phyloP scores from a whole-genome alignment of 2,797 vertebrate species.

The Cottoperca gobio region DNA sequence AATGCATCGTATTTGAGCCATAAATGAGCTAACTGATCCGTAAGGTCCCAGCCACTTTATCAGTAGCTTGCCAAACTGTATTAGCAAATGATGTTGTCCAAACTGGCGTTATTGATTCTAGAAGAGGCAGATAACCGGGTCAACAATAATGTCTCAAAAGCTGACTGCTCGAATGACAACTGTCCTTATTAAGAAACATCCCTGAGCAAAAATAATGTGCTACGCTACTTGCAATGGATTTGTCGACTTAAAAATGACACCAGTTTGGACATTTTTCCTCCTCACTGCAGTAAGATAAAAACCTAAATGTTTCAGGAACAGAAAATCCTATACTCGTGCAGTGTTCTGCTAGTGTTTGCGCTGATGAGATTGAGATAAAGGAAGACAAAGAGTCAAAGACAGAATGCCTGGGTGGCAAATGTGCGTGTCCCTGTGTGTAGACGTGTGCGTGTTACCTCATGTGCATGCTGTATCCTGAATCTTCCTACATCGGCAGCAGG shows the following conservation, averaged over 20 bases:
- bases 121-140: conserved; percentile 13
- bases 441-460: conserved; percentile 11
- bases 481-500: conserved; percentile 38
- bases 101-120: conserved; percentile 36
- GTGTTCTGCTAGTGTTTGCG: conserved; percentile 10
- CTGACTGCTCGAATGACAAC: conserved; percentile 7
- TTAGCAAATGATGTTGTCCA: conserved; percentile 27
- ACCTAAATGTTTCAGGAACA: conserved; percentile 4
- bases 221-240: not conserved
- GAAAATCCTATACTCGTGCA: not conserved
- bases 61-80: conserved; percentile 28
- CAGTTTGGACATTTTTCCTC: conserved; percentile 3
- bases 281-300: conserved; percentile 4
- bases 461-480: conserved; percentile 50
- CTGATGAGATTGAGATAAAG: conserved; percentile 27
- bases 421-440: not conserved
- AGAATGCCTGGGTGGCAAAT: conserved; percentile 27
- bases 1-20: conserved; percentile 22
- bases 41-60: conserved; percentile 16
- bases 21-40: conserved; percentile 40
- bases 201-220: not conserved
- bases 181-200: conserved; percentile 32
- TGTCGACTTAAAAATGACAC: conserved; percentile 2
- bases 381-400: conserved; percentile 36
- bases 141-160: conserved; percentile 28